Evolutionary conservation across 2,113 vertebrate species (phyloP), one percentile per base, ranked within the genome.

Genomic region (Paratilapia polleni): DNA sequence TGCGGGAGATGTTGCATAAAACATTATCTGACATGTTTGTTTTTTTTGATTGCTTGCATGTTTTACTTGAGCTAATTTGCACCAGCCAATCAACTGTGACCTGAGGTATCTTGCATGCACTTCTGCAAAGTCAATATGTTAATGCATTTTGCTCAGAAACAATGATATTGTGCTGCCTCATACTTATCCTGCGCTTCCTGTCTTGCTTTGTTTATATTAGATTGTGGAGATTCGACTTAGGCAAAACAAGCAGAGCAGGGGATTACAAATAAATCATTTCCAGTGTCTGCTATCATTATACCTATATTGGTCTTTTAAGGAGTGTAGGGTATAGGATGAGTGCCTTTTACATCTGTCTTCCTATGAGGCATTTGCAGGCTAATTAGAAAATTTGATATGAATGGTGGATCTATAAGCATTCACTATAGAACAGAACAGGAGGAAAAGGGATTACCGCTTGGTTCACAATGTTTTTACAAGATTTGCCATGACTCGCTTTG

Each of bases 261-360:
- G 41, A 62, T 62, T 77, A 80, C 81, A 87, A 73, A 94, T 95
- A 87, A 91, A 93, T 93, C 91, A 92, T 73, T 83, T 73, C 77
- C 58, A 8, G 34, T 47, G 77, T 83, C 74, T 85, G 83, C 73
- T 82, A 83, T 77, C 89, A 85, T 75, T 80, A 89, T 87, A 80
- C 84, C 88, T 87, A 52, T 83, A 88, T 81, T 70, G 57, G 82
- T 84, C 73, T 77, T 81, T 78, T 26, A 78, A 82, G 10, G 28
- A 78, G 70, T 38, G 47, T 74, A 47, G 57, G 38, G 56, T 74
- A 73, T 79, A 77, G 75, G 73, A 87, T 13, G 63, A 84, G 68
- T 2, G 3, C 36, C 52, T 86, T 68, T 62, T 77, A 68, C 68
- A 88, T 92, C 81, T 80, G 64, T 88, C 85, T 90, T 83, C 74